Conservation (phyloP, 2,888 invertebrate genomes). For the Trilocha varians region DNA sequence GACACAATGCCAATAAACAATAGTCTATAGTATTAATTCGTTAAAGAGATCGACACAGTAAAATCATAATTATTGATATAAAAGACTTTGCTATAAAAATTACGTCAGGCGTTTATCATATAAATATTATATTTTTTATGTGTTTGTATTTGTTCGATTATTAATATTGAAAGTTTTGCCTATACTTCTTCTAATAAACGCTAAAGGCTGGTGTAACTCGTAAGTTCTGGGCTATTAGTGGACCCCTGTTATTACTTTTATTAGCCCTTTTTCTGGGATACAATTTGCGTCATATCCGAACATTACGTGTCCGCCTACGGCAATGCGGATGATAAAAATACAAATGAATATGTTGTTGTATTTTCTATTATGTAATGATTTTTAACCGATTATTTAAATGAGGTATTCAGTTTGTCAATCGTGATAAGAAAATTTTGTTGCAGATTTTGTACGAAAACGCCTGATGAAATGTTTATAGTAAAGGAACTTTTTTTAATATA, state of each 20-base stretch:
- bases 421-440: too few species aligned
- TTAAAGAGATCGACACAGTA: too few species aligned
- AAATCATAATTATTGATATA: too few species aligned
- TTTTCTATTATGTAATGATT: neutral
- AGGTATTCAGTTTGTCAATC: neutral
- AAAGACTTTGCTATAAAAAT: too few species aligned
- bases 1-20: too few species aligned
- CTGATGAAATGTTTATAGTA: too few species aligned
- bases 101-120: too few species aligned
- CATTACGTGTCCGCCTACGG: neutral
- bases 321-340: neutral
- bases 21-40: too few species aligned
- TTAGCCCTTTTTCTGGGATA: slow-evolving; percentile 8
- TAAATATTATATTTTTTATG: too few species aligned
- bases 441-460: too few species aligned
- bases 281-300: neutral
- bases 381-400: too few species aligned
- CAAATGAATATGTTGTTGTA: neutral
- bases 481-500: too few species aligned
- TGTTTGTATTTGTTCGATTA: slow-evolving; percentile 21
- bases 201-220: slow-evolving; percentile 40
- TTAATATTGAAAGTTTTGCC: slow-evolving; percentile 46
- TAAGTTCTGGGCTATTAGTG: slow-evolving; percentile 12
- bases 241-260: slow-evolving; percentile 14
- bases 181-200: slow-evolving; percentile 46